A percentile compares a stretch with the other conserved stretches of the same genome.
phyloP scores from a whole-genome alignment of 2,888 invertebrate genomes.

The Crepidodera aurea region DNA sequence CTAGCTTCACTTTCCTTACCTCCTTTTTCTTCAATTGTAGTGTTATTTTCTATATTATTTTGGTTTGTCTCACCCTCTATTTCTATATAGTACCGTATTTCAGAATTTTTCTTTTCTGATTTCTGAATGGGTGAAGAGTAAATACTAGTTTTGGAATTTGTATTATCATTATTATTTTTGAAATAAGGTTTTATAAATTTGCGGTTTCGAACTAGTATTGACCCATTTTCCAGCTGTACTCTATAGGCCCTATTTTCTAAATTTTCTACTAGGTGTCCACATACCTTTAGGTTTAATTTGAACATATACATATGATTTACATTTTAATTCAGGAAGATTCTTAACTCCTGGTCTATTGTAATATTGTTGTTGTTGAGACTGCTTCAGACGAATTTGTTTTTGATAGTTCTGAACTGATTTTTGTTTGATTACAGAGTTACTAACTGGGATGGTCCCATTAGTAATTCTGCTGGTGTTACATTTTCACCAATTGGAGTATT shows the following conservation, averaged over 20 bases:
- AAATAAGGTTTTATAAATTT: slow-evolving; percentile 18
- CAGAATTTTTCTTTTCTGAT: too few relatives aligned
- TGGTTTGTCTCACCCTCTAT: too few relatives aligned
- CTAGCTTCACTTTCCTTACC: too few relatives aligned
- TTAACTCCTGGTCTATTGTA: slow-evolving; percentile 1
- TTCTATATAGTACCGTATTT: too few relatives aligned
- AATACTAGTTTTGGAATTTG: too few relatives aligned
- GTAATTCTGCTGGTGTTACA: slow-evolving; percentile 1
- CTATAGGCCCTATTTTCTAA: slow-evolving; percentile 11
- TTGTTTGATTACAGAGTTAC: too few relatives aligned
- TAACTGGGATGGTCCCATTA: slow-evolving; percentile 1
- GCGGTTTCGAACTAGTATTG: slow-evolving; percentile 14
- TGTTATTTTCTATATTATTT: too few relatives aligned
- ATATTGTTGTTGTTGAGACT: slow-evolving; percentile 3
- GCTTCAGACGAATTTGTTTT: slow-evolving; percentile 3
- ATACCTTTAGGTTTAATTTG: slow-evolving; percentile 8
- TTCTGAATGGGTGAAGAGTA: too few relatives aligned
- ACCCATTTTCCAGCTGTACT: slow-evolving; percentile 19
- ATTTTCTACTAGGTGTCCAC: slow-evolving; percentile 17
- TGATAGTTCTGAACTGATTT: not conserved
- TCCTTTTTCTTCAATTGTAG: too few relatives aligned
- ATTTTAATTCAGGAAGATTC: not conserved
- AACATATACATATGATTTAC: not conserved
- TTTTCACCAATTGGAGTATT: slow-evolving; percentile 1
- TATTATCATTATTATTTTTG: too few relatives aligned